A percentile compares a stretch with the other conserved stretches of the same genome.
Conservation (phyloP, 2,113 vertebrate species). For the Chelonoidis abingdonii region DNA sequence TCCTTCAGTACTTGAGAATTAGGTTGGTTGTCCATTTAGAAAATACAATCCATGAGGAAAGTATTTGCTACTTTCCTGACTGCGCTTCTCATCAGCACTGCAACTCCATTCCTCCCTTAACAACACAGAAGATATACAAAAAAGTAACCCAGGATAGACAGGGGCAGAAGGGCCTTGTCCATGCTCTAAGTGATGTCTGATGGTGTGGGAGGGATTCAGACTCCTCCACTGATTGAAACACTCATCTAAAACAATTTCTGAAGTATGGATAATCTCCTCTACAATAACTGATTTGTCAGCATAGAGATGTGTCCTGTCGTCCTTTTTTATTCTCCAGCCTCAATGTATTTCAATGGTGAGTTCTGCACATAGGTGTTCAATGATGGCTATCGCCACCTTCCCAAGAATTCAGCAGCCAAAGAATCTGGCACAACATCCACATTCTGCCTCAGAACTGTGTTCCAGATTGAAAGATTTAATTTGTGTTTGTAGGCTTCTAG, state of each 20-base stretch:
- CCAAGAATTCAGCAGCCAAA: accelerated
- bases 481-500: neutral
- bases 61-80: too few relatives aligned
- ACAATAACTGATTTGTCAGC: neutral
- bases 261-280: neutral
- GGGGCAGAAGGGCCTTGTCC: neutral
- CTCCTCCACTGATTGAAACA: neutral
- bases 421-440: neutral
- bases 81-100: too few relatives aligned
- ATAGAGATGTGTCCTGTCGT: neutral
- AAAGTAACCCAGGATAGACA: neutral
- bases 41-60: too few relatives aligned
- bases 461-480: neutral
- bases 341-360: neutral
- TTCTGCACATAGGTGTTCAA: neutral
- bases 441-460: neutral
- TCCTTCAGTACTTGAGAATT: too few relatives aligned
- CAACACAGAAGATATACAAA: neutral
- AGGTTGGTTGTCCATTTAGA: too few relatives aligned
- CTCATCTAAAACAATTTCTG: neutral
- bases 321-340: neutral
- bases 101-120: neutral
- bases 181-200: neutral
- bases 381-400: neutral
- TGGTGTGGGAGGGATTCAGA: neutral